Evolutionary conservation across 2,888 invertebrate species (phyloP), one percentile per base, ranked within the genome.

Genomic region (Dascillus cervinus): DNA sequence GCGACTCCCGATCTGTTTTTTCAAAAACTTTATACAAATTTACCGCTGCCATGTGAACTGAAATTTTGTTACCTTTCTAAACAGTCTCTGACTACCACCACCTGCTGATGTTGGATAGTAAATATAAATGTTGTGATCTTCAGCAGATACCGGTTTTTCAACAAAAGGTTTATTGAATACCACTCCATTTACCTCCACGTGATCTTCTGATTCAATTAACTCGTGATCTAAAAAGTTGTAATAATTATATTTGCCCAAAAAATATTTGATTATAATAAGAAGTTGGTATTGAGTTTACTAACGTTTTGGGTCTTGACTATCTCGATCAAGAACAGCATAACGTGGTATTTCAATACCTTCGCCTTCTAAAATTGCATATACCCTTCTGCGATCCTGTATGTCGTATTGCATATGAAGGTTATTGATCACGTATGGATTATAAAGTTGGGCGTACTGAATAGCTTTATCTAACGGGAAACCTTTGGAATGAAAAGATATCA

Each of bases 71-170:
- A 90, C 92, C 78, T 99, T 99, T 64, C 98, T 77, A 68, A 99
- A 99, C 20, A 99, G 73, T 45, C 96, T 73, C 61, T 98, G 98
- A 59, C 92, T 92, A 9, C 98, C 98, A 3, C 97, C 98, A 13
- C 91, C 98, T 2, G 97, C 98, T 2, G 92, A 91, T 8, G 94
- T 91, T 1, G 98, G 98, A 68, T 97, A 99, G 65, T 99, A 99
- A 52, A 99, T 98, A 62, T 96, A 96, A 60, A 98, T 95, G 64
- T 99, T 98, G 64, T 99, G 98, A 69, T 99, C 97, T 66, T 99
- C 98, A 0, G 98, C 98, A 11, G 94, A 94, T 4, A 99, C 90
- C 0, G 98, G 98, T 62, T 99, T 98, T 69, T 99, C 98, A 11
- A 99, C 98, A 69, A 98, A 98, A 0, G 98, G 98, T 59, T 97